phyloP scores from a whole-genome alignment of 2,888 invertebrate species.

The Sturmia bella region DNA sequence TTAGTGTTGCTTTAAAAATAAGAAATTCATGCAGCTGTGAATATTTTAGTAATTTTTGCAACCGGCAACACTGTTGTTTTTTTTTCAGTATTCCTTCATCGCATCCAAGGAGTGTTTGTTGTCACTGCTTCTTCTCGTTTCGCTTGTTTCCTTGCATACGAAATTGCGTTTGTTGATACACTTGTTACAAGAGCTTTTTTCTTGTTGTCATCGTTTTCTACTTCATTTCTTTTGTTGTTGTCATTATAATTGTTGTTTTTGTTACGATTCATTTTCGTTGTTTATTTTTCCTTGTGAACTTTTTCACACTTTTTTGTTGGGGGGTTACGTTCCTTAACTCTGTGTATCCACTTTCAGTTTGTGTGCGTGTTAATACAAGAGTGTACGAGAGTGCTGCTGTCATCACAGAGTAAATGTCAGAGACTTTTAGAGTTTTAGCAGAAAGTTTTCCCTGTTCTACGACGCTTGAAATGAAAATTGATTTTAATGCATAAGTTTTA shows the following conservation, averaged over 20 bases:
- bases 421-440: slow-evolving; percentile 54
- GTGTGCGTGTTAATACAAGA: slow-evolving; percentile 7
- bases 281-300: slow-evolving; percentile 52
- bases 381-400: slow-evolving; percentile 17
- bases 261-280: slow-evolving; percentile 26
- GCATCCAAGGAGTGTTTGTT: slow-evolving; percentile 13
- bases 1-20: too few relatives aligned
- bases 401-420: slow-evolving; percentile 58
- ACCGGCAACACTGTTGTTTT: background rate
- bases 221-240: slow-evolving; percentile 51
- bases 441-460: background rate
- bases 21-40: too few relatives aligned
- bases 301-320: slow-evolving; percentile 50
- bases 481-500: slow-evolving; percentile 4
- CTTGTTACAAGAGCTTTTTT: slow-evolving; percentile 48
- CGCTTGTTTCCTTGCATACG: background rate
- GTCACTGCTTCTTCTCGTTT: slow-evolving; percentile 17
- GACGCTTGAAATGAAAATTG: slow-evolving; percentile 7
- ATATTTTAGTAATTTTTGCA: background rate
- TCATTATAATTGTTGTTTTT: slow-evolving; percentile 37
- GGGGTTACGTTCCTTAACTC: slow-evolving; percentile 49
- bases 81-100: background rate
- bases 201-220: slow-evolving; percentile 67
- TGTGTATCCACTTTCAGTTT: slow-evolving; percentile 59
- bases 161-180: slow-evolving; percentile 42